phyloP scores from a whole-genome alignment of 1,140 invertebrate genomes.

The Contarinia nasturtii region DNA sequence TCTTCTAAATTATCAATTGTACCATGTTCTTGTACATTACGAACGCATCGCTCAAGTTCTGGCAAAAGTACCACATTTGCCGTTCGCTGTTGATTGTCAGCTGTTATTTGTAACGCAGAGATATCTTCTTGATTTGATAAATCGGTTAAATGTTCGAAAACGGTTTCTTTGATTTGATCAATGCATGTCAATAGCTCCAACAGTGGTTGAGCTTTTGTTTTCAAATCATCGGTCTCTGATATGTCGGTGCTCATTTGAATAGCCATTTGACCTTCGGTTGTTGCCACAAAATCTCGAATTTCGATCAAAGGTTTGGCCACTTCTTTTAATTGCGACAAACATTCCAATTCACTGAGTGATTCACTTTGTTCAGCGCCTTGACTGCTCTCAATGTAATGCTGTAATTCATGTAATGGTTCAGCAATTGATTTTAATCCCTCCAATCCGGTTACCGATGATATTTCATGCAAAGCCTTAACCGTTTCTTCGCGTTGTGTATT shows the following conservation, averaged over 20 bases:
- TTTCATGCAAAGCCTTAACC: slow-evolving; percentile 16
- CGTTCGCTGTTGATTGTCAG: no score
- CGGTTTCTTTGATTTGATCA: slow-evolving; percentile 12
- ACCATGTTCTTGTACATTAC: slow-evolving; percentile 6
- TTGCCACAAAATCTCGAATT: slow-evolving; percentile 12
- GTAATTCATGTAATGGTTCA: slow-evolving; percentile 19
- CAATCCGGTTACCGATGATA: slow-evolving; percentile 19
- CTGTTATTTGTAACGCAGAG: slow-evolving; percentile 11
- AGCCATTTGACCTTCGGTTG: slow-evolving; percentile 14
- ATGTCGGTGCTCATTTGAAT: slow-evolving; percentile 4
- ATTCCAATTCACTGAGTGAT: not conserved
- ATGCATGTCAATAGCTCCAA: slow-evolving; percentile 11
- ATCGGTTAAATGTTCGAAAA: slow-evolving; percentile 14
- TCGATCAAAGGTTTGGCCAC: slow-evolving; percentile 22
- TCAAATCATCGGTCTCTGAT: not conserved
- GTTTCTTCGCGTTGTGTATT: slow-evolving; percentile 19
- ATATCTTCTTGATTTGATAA: slow-evolving; percentile 16
- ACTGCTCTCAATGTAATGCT: slow-evolving; percentile 13
- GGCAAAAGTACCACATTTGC: no score
- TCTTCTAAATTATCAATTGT: slow-evolving; percentile 17
- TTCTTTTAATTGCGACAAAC: slow-evolving; percentile 8
- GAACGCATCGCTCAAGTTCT: no score
- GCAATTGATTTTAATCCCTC: slow-evolving; percentile 19
- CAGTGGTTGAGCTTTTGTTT: slow-evolving; percentile 2
- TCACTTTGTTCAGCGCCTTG: slow-evolving; percentile 3